Percentiles rank a stretch among this genome's conserved stretches.
phyloP scores from a whole-genome alignment of 2,113 vertebrate species.

The Hippoglossus stenolepis region DNA sequence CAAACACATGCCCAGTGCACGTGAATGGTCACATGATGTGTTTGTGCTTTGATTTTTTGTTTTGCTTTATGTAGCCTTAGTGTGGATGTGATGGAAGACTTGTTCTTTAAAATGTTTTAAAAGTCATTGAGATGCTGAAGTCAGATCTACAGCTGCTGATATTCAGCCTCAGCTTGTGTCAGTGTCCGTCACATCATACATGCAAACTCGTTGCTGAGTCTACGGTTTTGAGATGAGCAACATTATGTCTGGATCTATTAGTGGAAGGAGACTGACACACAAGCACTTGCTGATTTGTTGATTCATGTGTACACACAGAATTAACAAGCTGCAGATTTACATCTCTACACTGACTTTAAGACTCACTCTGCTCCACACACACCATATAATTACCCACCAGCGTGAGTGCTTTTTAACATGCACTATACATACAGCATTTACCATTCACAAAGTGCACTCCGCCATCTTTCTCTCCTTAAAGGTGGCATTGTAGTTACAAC shows the following conservation, averaged over 20 bases:
- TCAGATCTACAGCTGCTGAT: background rate
- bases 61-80: too few species aligned
- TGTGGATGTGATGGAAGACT: background rate
- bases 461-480: constrained; percentile 9
- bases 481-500: constrained; percentile 2
- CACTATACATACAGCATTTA: background rate
- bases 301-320: background rate
- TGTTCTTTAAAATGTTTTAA: too few species aligned
- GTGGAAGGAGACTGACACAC: background rate
- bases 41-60: background rate
- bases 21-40: too few species aligned
- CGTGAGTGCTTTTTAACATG: constrained; percentile 33
- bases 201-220: background rate
- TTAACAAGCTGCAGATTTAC: constrained; percentile 18
- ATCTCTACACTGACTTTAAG: constrained; percentile 6
- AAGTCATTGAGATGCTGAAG: background rate
- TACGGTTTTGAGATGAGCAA: background rate
- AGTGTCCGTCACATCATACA: background rate
- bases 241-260: background rate
- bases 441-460: background rate
- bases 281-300: background rate
- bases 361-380: background rate
- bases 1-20: too few species aligned
- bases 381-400: constrained; percentile 21
- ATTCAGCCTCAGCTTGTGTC: background rate